Conservation (phyloP, 2,113 vertebrate species). For the Oryzias javanicus region DNA sequence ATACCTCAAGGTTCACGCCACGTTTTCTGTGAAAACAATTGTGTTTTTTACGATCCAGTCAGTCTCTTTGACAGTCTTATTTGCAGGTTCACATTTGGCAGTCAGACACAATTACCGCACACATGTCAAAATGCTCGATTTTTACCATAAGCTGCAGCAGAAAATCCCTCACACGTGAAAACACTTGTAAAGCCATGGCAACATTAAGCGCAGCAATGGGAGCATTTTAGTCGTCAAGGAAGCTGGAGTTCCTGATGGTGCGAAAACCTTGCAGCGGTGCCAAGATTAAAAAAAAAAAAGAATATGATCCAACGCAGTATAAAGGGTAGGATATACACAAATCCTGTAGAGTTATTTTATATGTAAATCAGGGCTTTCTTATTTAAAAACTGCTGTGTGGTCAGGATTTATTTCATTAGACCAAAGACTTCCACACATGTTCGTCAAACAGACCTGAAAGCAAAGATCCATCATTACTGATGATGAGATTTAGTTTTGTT, state of each 20-base stretch:
- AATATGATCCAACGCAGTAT: constrained; percentile 43
- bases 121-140: constrained; percentile 4
- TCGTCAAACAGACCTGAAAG: neutral
- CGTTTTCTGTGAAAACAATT: constrained; percentile 31
- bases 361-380: constrained; percentile 60
- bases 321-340: constrained; percentile 48
- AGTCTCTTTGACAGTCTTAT: constrained; percentile 38
- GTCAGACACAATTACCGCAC: constrained; percentile 33
- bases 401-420: constrained; percentile 36
- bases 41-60: constrained; percentile 9
- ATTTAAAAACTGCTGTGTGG: constrained; percentile 53
- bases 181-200: constrained; percentile 37
- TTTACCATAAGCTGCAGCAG: constrained; percentile 8
- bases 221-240: constrained; percentile 50
- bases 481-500: constrained; percentile 1
- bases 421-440: constrained; percentile 15
- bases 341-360: constrained; percentile 58
- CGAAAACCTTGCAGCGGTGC: constrained; percentile 49
- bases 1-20: constrained; percentile 20
- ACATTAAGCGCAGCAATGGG: constrained; percentile 36
- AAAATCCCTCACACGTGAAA: constrained; percentile 25
- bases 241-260: constrained; percentile 36
- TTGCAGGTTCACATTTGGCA: constrained; percentile 36
- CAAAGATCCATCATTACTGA: neutral
- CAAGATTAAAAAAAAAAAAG: constrained; percentile 29